phyloP scores from a whole-genome alignment of 2,888 invertebrate genomes.

The Deilephila porcellus region DNA sequence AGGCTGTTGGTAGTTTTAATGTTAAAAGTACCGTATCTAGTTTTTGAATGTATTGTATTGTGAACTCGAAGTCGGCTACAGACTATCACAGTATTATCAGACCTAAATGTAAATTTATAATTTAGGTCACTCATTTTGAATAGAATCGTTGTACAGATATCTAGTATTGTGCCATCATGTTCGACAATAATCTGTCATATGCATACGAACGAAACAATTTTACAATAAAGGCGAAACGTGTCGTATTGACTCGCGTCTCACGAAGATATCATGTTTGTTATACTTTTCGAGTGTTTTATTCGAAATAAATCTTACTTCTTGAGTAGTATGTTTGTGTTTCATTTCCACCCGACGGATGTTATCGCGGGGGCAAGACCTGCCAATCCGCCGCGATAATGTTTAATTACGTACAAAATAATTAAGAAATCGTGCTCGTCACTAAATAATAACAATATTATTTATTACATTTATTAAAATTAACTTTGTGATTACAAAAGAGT shows the following conservation, averaged over 20 bases:
- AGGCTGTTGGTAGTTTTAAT: constrained; percentile 1
- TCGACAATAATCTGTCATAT: constrained; percentile 15
- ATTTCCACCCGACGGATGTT: constrained; percentile 35
- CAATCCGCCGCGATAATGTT: constrained; percentile 41
- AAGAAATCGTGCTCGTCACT: constrained; percentile 20
- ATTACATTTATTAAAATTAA: constrained; percentile 18
- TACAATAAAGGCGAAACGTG: constrained; percentile 36
- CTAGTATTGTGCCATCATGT: constrained; percentile 26
- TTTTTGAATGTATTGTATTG: constrained; percentile 23
- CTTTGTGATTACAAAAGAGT: constrained; percentile 15
- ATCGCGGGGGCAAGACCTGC: constrained; percentile 48
- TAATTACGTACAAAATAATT: constrained; percentile 20
- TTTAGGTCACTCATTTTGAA: constrained; percentile 10
- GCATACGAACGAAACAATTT: constrained; percentile 28
- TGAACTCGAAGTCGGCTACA: neutral
- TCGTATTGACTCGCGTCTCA: constrained; percentile 41
- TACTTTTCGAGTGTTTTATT: constrained; percentile 38
- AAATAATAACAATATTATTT: constrained; percentile 24
- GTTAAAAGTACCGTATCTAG: neutral
- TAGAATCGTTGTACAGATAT: constrained; percentile 1
- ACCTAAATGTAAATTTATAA: neutral
- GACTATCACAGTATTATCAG: constrained; percentile 10
- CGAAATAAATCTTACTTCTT: constrained; percentile 17
- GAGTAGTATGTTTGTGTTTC: constrained; percentile 31
- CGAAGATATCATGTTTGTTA: constrained; percentile 51